Conservation (phyloP, 2,888 invertebrate species). For the Eilema sororculum region DNA sequence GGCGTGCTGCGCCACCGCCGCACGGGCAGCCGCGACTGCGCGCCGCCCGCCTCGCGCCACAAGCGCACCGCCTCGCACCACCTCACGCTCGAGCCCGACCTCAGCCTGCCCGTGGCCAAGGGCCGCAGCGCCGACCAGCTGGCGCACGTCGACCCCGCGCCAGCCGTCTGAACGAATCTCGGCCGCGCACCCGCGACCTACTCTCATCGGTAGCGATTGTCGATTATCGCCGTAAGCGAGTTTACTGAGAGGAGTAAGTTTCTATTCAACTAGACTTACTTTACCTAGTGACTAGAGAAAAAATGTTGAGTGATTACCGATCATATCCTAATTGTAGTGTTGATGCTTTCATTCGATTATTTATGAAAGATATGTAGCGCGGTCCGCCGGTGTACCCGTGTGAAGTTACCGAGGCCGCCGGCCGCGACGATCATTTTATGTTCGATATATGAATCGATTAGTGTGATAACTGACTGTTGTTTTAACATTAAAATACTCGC, state of each 20-base stretch:
- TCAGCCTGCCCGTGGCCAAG: conserved; percentile 72
- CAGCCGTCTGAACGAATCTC: conserved; percentile 68
- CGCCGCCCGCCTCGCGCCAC: conserved; percentile 65
- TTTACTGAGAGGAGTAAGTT: no score
- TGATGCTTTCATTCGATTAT: conserved; percentile 65
- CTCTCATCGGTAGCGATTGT: conserved; percentile 23
- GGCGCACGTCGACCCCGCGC: conserved; percentile 63
- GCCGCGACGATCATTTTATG: conserved; percentile 34
- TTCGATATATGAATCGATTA: conserved; percentile 37
- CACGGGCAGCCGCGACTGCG: conserved; percentile 87
- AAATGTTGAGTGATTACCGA: conserved; percentile 78
- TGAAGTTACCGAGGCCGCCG: conserved; percentile 25
- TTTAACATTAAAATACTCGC: conserved; percentile 51
- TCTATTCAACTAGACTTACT: conserved; percentile 53
- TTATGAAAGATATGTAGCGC: conserved; percentile 54
- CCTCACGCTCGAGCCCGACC: conserved; percentile 80
- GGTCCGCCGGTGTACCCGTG: conserved; percentile 48
- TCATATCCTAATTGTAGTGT: conserved; percentile 80
- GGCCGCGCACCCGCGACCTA: no score
- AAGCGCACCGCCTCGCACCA: conserved; percentile 84
- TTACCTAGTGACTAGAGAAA: conserved; percentile 54
- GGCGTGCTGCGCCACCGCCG: conserved; percentile 86
- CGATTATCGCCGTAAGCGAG: conserved; percentile 24
- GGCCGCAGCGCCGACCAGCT: conserved; percentile 82
- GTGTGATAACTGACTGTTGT: conserved; percentile 52